Evolutionary conservation across 2,888 invertebrate genomes (phyloP).

Genomic region (Sepioteuthis lessoniana): DNA sequence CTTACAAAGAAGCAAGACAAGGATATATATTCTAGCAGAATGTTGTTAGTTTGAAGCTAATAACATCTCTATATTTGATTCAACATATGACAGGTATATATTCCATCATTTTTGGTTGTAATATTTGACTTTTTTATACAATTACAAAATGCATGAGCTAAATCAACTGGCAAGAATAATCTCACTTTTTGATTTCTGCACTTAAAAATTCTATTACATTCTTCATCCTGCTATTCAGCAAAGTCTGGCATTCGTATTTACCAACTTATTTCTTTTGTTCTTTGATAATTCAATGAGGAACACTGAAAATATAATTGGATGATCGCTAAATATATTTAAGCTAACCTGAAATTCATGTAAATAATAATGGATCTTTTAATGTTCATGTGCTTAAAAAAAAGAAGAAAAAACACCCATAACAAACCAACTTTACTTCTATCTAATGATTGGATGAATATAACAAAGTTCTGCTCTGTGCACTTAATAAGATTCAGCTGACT

Average conservation of each 20-base stretch:
- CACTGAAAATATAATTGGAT: neutral
- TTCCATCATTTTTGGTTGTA: conserved; percentile 33
- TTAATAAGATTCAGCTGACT: no score
- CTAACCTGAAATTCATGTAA: neutral
- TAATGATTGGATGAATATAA: no score
- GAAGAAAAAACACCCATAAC: no score
- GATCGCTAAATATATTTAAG: neutral
- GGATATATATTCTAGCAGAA: conserved; percentile 18
- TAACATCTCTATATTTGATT: neutral
- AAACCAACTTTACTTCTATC: no score
- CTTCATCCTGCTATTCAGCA: neutral
- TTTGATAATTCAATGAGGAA: neutral
- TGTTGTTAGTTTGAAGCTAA: neutral
- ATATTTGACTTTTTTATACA: neutral
- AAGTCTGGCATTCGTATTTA: neutral
- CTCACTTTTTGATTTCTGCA: neutral
- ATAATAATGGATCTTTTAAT: neutral
- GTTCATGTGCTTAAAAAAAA: neutral
- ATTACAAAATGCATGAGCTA: neutral
- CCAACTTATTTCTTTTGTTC: neutral
- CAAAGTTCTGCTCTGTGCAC: no score
- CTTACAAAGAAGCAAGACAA: conserved; percentile 6
- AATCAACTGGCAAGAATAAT: neutral
- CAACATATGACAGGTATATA: neutral
- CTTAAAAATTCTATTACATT: neutral